Evolutionary conservation across 2,797 vertebrate species (phyloP).

Genomic region (Psittacula derbiana): DNA sequence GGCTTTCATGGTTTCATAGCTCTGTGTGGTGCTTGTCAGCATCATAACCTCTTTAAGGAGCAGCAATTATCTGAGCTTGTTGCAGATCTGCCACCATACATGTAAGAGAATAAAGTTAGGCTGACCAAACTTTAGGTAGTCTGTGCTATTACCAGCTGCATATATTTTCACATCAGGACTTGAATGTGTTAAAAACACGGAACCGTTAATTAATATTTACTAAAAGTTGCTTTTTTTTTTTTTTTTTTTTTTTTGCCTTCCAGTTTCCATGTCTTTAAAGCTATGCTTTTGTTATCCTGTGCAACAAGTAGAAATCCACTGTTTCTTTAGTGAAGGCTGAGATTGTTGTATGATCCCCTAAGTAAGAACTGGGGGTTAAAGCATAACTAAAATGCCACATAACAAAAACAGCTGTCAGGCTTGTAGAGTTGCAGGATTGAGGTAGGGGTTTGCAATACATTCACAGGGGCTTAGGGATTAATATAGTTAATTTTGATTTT

Average conservation of each 20-base stretch:
- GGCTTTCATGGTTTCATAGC: background rate
- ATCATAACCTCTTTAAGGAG: background rate
- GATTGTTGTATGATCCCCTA: background rate
- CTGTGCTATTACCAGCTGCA: background rate
- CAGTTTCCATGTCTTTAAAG: background rate
- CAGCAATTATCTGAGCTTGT: background rate
- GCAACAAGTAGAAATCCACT: background rate
- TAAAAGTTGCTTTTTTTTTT: background rate
- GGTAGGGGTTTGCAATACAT: background rate
- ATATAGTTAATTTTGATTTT: background rate
- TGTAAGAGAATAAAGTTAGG: background rate
- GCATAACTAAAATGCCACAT: background rate
- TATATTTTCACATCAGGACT: background rate
- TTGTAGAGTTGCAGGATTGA: background rate
- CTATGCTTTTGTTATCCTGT: background rate
- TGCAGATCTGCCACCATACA: background rate
- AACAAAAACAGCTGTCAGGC: accelerated
- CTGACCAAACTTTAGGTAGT: background rate
- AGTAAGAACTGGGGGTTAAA: background rate
- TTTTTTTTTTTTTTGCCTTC: background rate
- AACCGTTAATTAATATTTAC: slow-evolving; percentile 12
- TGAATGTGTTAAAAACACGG: background rate
- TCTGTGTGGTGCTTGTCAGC: background rate
- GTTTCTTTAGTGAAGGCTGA: background rate
- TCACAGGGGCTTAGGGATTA: background rate